A percentile compares a stretch with the other conserved stretches of the same genome.
phyloP scores from a whole-genome alignment of 2,888 invertebrate genomes.

The Aphelenchoides bicaudatus region DNA sequence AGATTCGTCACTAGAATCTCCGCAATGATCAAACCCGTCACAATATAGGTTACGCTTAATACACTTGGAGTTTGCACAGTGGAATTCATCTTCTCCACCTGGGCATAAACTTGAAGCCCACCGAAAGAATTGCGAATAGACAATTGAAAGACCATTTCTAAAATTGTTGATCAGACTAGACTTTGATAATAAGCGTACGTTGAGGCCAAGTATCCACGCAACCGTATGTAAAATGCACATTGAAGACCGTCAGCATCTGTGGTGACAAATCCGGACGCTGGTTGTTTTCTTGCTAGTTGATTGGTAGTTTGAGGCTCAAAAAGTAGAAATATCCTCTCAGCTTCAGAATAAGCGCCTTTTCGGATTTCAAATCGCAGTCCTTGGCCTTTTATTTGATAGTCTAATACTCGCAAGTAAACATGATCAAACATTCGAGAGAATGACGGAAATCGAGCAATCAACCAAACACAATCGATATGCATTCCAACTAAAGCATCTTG shows the following conservation, averaged over 20 bases:
- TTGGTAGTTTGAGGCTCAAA: constrained; percentile 31
- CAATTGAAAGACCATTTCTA: constrained; percentile 67
- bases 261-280: constrained; percentile 30
- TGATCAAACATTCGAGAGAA: constrained; percentile 31
- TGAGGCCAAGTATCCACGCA: constrained; percentile 69
- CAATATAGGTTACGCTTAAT: constrained; percentile 67
- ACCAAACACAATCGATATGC: constrained; percentile 47
- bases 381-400: constrained; percentile 39
- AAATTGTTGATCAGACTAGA: constrained; percentile 5
- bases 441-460: constrained; percentile 34
- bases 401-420: constrained; percentile 39
- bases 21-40: constrained; percentile 76
- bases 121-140: constrained; percentile 66
- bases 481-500: constrained; percentile 28
- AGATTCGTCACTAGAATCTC: constrained; percentile 59
- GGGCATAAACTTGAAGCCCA: constrained; percentile 54
- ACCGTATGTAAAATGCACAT: constrained; percentile 71
- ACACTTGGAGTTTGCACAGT: constrained; percentile 73
- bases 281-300: constrained; percentile 36
- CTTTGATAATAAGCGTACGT: constrained; percentile 16
- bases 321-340: constrained; percentile 63
- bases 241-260: constrained; percentile 64
- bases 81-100: constrained; percentile 68
- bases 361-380: constrained; percentile 65
- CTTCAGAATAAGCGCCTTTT: constrained; percentile 71